Percentiles rank a stretch among this genome's conserved stretches.
These are phyloP conservation scores for Semicossyphus pulcher DNA, from an alignment of 2,113 vertebrate species.

Conservation along the genomic window DNA sequence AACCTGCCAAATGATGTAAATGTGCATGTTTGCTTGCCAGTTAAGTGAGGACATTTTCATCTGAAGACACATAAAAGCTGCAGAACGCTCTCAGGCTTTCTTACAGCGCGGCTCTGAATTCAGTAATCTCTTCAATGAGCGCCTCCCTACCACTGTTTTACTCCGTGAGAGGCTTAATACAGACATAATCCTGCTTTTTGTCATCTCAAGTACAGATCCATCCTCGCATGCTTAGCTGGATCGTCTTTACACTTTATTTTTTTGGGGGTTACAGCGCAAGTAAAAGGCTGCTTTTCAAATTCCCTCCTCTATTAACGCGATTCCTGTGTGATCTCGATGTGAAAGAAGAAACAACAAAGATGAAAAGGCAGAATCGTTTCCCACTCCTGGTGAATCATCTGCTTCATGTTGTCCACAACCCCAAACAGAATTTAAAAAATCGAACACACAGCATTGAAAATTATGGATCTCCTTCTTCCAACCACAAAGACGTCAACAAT, in stretches of 20 bases:
- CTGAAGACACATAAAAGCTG: constrained; percentile 55
- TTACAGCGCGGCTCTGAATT: constrained; percentile 41
- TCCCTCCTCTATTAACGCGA: background rate
- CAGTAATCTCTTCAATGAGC: constrained; percentile 65
- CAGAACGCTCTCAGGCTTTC: constrained; percentile 44
- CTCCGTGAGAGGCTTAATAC: constrained; percentile 64
- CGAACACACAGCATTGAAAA: constrained; percentile 1
- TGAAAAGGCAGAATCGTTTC: background rate
- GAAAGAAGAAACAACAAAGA: background rate
- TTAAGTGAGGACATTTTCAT: constrained; percentile 62
- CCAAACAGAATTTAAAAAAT: background rate
- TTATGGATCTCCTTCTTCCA: background rate
- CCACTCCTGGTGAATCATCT: background rate
- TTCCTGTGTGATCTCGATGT: background rate
- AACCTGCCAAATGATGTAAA: constrained; percentile 37
- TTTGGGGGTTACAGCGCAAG: background rate
- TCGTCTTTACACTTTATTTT: constrained; percentile 26
- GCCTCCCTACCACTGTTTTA: constrained; percentile 70
- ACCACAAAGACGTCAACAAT: background rate
- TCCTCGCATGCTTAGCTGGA: constrained; percentile 10
- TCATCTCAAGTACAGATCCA: constrained; percentile 56
- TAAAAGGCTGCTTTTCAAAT: constrained; percentile 1
- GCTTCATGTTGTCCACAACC: constrained; percentile 5
- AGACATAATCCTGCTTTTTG: constrained; percentile 71
- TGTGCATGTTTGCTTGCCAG: constrained; percentile 37